Base-by-base conservation (phyloP, 2,797 vertebrate genomes). In the Sebastes cheni region DNA sequence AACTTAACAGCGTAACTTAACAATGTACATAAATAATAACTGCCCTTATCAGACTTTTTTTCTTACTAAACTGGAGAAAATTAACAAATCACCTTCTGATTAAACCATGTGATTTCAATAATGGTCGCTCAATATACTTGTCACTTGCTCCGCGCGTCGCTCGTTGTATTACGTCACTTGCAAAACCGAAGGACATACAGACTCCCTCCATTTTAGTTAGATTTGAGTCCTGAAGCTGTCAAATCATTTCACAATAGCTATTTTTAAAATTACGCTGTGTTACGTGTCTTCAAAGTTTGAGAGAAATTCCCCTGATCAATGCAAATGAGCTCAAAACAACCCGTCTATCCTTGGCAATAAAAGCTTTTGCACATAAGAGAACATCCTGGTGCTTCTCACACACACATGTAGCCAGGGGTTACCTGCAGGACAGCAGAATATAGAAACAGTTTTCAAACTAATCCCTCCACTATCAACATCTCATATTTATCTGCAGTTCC, bases 251-350 rank as follows among this genome's bases (percentile, higher is more conserved):
- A 50, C 36, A 46, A 3, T 42, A 6, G 14, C 14, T 66, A 3
- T 25, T 20, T 66, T 27, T 20, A 1, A 50, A 66, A 60, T 39
- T 3, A 32, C 0, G 29, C 67, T 73, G 27, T 10, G 12, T 22
- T 69, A 32, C 27, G 1, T 0, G 52, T 67, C 34, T 42, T 72
- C 8, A 55, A 13, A 71, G 62, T 75, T 77, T 32, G 70, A 32
- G 50, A 83, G 59, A 75, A 46, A 55, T 67, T 69, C 64, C 67
- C 55, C 36, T 67, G 69, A 87, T 87, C 67, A 79, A 84, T 50
- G 75, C 39, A 6, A 46, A 13, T 1, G 6, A 13, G 62, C 68
- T 79, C 36, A 32, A 55, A 68, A 78, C 60, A n/a, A 10, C 36
- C 55, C 25, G 30, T 14, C 32, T 6, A 20, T 69, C 60, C 25